Base-by-base conservation (phyloP, 2,888 invertebrate species). In the Carabus problematicus region DNA sequence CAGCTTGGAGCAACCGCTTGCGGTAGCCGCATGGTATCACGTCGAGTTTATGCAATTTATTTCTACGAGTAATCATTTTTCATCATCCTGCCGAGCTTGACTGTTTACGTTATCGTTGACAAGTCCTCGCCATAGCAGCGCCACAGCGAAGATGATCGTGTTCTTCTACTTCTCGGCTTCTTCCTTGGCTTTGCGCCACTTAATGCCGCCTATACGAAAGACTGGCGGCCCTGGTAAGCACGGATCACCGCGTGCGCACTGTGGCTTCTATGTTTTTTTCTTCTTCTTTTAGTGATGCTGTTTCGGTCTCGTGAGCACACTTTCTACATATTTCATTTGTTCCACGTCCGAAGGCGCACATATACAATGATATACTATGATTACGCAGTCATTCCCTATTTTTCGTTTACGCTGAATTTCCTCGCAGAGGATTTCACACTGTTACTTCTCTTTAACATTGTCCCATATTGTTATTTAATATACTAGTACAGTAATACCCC, bases 301-400 rank as follows among this genome's bases (percentile, higher is more conserved):
- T 55, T 54, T 64, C 64, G 64, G 64, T 64, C 64, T 64, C 55
- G 52, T 14, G 52, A 52, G 52, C 66, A 66, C 66, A 66, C 66
- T 66, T 66, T 66, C 58, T 66, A 66, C 66, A 66, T 66, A 66
- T 66, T 66, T 66, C 66, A 66, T 66, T 66, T 66, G 66, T 56
- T 66, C 58, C 47, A 58, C 58, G 66, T 66, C 59, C 58, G 19
- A 59, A 39, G 58, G 58, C 59, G 63, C 58, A 66, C 58, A 66
- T 66, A 66, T 66, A 66, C 66, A 66, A 66, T 66, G 66, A 66
- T 66, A 66, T 66, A 66, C 66, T 49, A 66, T 66, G 66, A 66
- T 66, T 66, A 66, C 66, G 41, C 19, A 66, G 49, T 19, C 47
- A 59, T 66, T 47, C 49, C 66, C 54, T 52, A 7, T 52, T 52